A percentile compares a stretch with the other conserved stretches of the same genome.
Conservation (phyloP, 2,113 vertebrate species). For the Oncorhynchus tshawytscha region DNA sequence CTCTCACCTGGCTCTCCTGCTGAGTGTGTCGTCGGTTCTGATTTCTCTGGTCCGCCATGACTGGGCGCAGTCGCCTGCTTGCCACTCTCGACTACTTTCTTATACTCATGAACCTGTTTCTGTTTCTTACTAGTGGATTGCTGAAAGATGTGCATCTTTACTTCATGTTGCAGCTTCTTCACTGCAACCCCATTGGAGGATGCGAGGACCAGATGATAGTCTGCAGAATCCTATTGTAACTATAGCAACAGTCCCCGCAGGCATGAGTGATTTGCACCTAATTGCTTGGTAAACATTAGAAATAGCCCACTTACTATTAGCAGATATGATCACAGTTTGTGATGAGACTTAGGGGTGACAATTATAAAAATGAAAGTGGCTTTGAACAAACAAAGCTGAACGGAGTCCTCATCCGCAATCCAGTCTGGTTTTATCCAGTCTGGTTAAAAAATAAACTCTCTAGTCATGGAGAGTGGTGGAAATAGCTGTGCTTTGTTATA, state of each 20-base stretch:
- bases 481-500: slow-evolving; percentile 25
- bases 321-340: slow-evolving; percentile 34
- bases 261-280: slow-evolving; percentile 83
- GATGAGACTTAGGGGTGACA: slow-evolving; percentile 12
- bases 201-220: slow-evolving; percentile 90
- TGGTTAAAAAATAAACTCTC: slow-evolving; percentile 17
- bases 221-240: slow-evolving; percentile 89
- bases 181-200: slow-evolving; percentile 91
- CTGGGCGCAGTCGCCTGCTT: slow-evolving; percentile 78
- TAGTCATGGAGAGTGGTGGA: background rate
- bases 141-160: slow-evolving; percentile 92
- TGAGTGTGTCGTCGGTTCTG: slow-evolving; percentile 66
- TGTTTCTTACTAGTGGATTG: slow-evolving; percentile 85
- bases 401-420: slow-evolving; percentile 27
- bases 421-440: slow-evolving; percentile 19
- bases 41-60: slow-evolving; percentile 84
- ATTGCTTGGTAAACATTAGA: slow-evolving; percentile 77
- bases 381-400: slow-evolving; percentile 40
- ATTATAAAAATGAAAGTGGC: slow-evolving; percentile 34
- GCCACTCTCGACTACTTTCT: slow-evolving; percentile 78
- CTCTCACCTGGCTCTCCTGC: slow-evolving; percentile 88
- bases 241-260: slow-evolving; percentile 95
- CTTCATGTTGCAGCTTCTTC: slow-evolving; percentile 90
- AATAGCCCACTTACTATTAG: slow-evolving; percentile 27
- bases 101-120: slow-evolving; percentile 80